These are phyloP conservation scores for Pseudomyrmex pallidus DNA, from an alignment of 1,140 invertebrate genomes.

Conservation along the genomic window DNA sequence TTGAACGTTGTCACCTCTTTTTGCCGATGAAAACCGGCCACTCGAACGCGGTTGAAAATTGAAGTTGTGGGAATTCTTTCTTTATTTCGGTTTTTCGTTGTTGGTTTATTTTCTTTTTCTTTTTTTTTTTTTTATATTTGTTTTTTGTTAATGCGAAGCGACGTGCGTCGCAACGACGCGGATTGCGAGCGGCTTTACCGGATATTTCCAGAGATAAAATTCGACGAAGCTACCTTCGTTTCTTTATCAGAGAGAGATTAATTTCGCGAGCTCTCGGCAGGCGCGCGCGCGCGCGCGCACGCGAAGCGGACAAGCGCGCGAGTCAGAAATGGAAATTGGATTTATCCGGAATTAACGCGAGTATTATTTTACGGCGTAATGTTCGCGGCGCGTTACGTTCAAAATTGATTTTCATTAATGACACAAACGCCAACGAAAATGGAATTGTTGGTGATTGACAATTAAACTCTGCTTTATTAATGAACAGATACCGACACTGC, in stretches of 20 bases:
- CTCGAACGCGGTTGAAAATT: constrained; percentile 7
- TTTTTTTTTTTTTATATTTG: neutral
- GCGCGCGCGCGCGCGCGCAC: neutral
- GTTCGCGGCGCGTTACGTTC: constrained; percentile 27
- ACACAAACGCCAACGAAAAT: constrained; percentile 40
- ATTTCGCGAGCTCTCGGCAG: neutral
- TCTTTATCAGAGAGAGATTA: constrained; percentile 42
- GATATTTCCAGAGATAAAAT: constrained; percentile 34
- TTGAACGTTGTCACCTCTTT: neutral
- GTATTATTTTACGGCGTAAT: constrained; percentile 59
- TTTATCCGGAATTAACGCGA: constrained; percentile 41
- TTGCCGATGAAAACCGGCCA: neutral
- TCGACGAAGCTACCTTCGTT: constrained; percentile 19
- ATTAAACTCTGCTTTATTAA: constrained; percentile 48
- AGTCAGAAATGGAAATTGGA: constrained; percentile 50
- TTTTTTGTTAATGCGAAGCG: neutral
- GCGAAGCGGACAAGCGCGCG: constrained; percentile 28
- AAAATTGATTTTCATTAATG: constrained; percentile 61
- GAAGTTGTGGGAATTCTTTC: neutral
- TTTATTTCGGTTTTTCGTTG: neutral
- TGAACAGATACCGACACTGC: constrained; percentile 22
- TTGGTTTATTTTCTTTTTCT: neutral
- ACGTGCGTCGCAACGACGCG: neutral
- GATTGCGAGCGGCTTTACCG: constrained; percentile 1
- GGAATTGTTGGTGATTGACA: constrained; percentile 53